Evolutionary conservation across 2,797 vertebrate genomes (phyloP).

Genomic region (Pseudochirops corinnae): DNA sequence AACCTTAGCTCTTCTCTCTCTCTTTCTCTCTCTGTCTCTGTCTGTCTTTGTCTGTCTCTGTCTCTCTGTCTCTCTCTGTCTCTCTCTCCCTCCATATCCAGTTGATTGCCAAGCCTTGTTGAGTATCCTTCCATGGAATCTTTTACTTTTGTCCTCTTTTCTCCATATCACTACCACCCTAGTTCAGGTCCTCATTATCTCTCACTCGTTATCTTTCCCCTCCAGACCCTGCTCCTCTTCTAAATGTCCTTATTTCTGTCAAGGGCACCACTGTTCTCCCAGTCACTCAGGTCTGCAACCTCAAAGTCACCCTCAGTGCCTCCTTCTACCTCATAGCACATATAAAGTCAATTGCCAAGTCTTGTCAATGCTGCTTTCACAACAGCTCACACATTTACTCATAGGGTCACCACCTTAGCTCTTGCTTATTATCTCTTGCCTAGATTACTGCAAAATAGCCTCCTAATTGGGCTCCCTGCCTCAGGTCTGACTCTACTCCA

Average conservation of each 20-base stretch:
- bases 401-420: not conserved
- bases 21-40: no score
- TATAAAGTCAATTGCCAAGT: not conserved
- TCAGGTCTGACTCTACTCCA: not conserved
- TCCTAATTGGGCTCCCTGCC: not conserved
- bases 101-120: not conserved
- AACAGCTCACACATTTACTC: not conserved
- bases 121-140: not conserved
- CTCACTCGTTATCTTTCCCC: not conserved
- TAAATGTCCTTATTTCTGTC: not conserved
- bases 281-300: not conserved
- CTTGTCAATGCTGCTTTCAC: not conserved
- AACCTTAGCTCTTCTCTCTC: not conserved
- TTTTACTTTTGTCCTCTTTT: not conserved
- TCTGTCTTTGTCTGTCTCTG: no score
- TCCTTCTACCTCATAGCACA: not conserved
- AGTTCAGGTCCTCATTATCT: not conserved
- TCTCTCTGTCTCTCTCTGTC: no score
- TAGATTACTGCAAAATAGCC: not conserved
- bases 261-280: not conserved
- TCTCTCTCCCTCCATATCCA: not conserved
- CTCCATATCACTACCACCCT: not conserved
- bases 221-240: not conserved
- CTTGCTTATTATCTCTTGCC: not conserved
- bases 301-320: not conserved